These are phyloP conservation scores for Malthinus flaveolus DNA, from an alignment of 2,888 invertebrate genomes.

Conservation along the genomic window DNA sequence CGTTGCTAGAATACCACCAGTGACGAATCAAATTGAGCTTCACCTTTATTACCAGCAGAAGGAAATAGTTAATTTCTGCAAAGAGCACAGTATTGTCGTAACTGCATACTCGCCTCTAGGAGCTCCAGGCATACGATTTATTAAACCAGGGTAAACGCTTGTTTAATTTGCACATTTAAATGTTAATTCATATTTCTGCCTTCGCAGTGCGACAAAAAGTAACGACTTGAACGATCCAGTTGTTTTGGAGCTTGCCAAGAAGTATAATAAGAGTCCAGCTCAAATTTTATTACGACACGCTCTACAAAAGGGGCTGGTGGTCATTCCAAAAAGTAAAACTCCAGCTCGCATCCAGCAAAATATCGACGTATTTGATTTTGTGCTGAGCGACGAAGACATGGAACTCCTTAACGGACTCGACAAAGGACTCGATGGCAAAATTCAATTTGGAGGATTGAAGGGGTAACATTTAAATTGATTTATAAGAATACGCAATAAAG, in stretches of 20 bases:
- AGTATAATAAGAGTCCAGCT: constrained; percentile 70
- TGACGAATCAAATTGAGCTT: constrained; percentile 71
- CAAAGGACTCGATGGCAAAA: constrained; percentile 64
- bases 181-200: constrained; percentile 19
- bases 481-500: too few species aligned
- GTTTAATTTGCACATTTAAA: neutral
- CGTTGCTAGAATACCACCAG: constrained; percentile 64
- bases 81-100: constrained; percentile 66
- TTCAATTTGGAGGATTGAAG: constrained; percentile 41
- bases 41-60: constrained; percentile 79
- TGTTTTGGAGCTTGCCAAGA: constrained; percentile 54
- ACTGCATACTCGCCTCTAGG: constrained; percentile 83
- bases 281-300: constrained; percentile 74
- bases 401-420: constrained; percentile 64
- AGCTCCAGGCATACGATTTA: constrained; percentile 66
- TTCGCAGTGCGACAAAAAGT: constrained; percentile 65
- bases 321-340: constrained; percentile 85
- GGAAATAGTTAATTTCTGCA: constrained; percentile 64
- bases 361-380: constrained; percentile 74
- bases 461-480: too few species aligned
- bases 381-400: constrained; percentile 66
- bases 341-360: constrained; percentile 74
- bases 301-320: constrained; percentile 70
- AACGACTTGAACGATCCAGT: constrained; percentile 66
- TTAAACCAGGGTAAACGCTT: constrained; percentile 53